Base-by-base conservation (phyloP, 30 jellyfish, hydroid and myxozoan species). In the Aurelia sp. region DNA sequence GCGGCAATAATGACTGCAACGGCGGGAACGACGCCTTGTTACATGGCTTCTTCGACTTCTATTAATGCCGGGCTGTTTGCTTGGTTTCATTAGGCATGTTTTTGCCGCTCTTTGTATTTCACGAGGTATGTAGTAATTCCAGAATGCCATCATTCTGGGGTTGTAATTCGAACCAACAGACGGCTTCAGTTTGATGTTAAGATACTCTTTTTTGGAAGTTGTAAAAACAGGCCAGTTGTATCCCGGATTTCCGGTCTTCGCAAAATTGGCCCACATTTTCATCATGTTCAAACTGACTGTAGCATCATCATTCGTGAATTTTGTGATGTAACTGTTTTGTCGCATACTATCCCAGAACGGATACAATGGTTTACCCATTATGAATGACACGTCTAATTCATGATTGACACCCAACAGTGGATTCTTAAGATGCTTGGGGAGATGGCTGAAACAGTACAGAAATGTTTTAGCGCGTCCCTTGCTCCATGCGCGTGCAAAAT, bases 221-320 rank as follows among this genome's bases (percentile, higher is more conserved):
- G 61, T 71, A 58, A 0, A 81, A 37, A 10, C 47, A 20, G 90
- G 90, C 90, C 90, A 81, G 22, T 55, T 51, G 62, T 41, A 12
- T 18, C 63, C 66, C 10, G 90, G 90, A 17, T 65, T 59, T 15
- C 90, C 90, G 0, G 74, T 44, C 83, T 81, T 81, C 3, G 71
- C 90, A 33, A 81, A 81, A 52, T 81, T 71, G n/a, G 84, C 61
- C 90, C 90, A 81, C 90, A 81, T 67, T 53, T 66, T 64, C 90
- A 81, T 81, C 53, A 81, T 22, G 67, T 51, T 67, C 58, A 9
- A n/a, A 21, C 83, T 66, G 76, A 81, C 47, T 7, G 12, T 33
- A 8, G n/a, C 44, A 23, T 81, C 90, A 37, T 30, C 37, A 4
- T 81, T 57, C 2, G 90, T 81, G 66, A 48, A 62, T 7, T 81